These are phyloP conservation scores for Callipepla squamata DNA, from an alignment of 2,113 vertebrate genomes.

Conservation along the genomic window DNA sequence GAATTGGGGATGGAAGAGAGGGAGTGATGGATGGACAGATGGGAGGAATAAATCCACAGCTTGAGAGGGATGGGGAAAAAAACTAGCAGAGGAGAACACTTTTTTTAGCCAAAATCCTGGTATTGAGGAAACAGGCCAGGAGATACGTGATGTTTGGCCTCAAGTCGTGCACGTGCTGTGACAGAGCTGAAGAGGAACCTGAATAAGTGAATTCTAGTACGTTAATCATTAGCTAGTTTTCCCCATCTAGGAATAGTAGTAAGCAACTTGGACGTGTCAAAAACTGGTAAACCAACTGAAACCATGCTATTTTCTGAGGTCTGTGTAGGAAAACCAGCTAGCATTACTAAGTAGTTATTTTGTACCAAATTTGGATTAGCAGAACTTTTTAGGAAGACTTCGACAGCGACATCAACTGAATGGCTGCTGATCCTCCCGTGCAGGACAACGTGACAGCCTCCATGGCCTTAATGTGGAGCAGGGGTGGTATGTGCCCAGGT, in stretches of 20 bases:
- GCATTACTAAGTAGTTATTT: neutral
- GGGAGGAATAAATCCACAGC: neutral
- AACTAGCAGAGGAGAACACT: neutral
- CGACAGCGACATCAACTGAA: neutral
- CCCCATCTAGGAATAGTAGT: neutral
- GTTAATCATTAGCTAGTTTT: neutral
- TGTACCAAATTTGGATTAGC: neutral
- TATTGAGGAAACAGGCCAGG: neutral
- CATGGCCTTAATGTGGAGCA: neutral
- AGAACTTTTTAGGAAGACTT: neutral
- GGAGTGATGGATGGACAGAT: neutral
- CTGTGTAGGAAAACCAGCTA: neutral
- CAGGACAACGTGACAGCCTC: neutral
- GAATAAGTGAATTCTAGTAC: neutral
- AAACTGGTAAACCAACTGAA: neutral
- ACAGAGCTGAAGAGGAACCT: neutral
- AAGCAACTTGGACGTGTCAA: neutral
- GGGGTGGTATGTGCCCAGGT: rapidly evolving
- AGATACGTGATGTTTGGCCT: neutral
- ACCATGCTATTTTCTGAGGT: neutral
- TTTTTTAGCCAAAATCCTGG: neutral
- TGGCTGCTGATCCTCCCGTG: rapidly evolving
- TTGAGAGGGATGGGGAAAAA: neutral
- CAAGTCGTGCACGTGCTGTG: neutral
- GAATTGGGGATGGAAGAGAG: neutral